Evolutionary conservation across 2,888 invertebrate genomes (phyloP).

Genomic region (Philhelius pedissequus): DNA sequence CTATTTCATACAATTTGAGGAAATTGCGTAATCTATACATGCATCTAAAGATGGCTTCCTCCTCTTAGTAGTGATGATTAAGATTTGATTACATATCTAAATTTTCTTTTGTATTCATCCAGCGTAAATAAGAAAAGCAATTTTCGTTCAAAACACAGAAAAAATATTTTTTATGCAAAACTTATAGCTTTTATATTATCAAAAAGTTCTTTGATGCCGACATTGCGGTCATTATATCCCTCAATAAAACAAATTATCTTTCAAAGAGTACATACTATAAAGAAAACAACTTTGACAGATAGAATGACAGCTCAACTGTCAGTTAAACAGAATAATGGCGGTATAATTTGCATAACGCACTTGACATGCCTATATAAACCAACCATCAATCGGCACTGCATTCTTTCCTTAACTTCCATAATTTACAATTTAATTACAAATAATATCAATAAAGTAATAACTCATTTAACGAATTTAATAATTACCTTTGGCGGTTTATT

Average conservation of each 20-base stretch:
- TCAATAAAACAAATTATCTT: slow-evolving; percentile 24
- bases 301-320: slow-evolving; percentile 56
- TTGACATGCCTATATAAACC: slow-evolving; percentile 35
- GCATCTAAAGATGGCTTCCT: no score
- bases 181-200: neutral
- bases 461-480: slow-evolving; percentile 1
- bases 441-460: slow-evolving; percentile 28
- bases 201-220: neutral
- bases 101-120: neutral
- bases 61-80: neutral
- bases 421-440: slow-evolving; percentile 46
- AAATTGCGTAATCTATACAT: no score
- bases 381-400: neutral
- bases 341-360: slow-evolving; percentile 64
- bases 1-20: no score
- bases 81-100: neutral
- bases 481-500: slow-evolving; percentile 21
- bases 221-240: neutral
- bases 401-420: slow-evolving; percentile 17
- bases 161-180: neutral
- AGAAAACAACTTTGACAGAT: slow-evolving; percentile 57
- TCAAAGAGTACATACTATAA: neutral
- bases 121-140: neutral
- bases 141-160: neutral
- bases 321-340: slow-evolving; percentile 28